phyloP scores from a whole-genome alignment of 2,797 vertebrate species.

The Scolopax bukidnonensis region DNA sequence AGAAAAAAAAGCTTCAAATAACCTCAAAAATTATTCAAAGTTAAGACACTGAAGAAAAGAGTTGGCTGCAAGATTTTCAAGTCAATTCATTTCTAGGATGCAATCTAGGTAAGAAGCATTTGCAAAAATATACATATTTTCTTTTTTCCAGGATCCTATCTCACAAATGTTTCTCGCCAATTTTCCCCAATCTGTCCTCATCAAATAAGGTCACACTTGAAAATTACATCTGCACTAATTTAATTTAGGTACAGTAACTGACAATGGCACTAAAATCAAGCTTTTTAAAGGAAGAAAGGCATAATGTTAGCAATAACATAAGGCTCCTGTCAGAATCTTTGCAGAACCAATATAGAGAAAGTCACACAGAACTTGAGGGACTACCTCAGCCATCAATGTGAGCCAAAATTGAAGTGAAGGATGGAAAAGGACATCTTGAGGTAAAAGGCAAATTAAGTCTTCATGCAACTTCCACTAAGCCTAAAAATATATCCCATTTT shows the following conservation, averaged over 20 bases:
- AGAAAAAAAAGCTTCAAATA: neutral
- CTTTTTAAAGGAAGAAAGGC: neutral
- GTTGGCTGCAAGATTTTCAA: neutral
- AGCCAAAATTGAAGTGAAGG: neutral
- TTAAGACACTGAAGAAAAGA: neutral
- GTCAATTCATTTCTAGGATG: slow-evolving; percentile 17
- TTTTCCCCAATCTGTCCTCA: neutral
- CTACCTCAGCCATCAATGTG: neutral
- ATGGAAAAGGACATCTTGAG: neutral
- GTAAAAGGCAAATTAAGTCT: slow-evolving; percentile 32
- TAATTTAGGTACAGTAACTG: neutral
- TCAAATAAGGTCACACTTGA: slow-evolving; percentile 24
- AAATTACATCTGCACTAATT: neutral
- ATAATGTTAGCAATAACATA: neutral
- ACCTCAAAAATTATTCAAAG: neutral
- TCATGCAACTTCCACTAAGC: neutral
- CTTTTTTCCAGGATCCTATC: neutral
- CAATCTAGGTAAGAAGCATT: neutral
- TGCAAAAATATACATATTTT: neutral
- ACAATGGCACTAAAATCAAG: neutral
- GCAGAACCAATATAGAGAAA: neutral
- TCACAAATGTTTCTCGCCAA: neutral
- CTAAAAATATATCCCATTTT: slow-evolving; percentile 9
- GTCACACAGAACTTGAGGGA: neutral
- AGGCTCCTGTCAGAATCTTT: neutral